A percentile compares a stretch with the other conserved stretches of the same genome.
These are phyloP conservation scores for Mastacembelus armatus DNA, from an alignment of 2,797 vertebrate species.

Conservation along the genomic window DNA sequence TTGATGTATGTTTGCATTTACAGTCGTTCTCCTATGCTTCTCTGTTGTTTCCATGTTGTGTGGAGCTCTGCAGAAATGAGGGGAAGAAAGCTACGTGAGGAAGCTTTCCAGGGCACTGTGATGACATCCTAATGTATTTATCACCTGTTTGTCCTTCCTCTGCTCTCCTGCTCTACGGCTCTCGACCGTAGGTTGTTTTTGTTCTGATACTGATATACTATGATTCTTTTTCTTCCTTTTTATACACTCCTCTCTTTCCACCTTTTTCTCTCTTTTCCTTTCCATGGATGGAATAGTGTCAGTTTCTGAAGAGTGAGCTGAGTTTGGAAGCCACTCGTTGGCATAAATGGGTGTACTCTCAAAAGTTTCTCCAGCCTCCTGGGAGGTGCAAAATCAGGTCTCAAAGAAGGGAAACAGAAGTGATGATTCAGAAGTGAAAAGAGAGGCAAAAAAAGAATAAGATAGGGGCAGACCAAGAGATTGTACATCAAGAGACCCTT, in stretches of 20 bases:
- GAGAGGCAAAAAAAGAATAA: constrained; percentile 35
- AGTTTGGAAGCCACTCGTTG: constrained; percentile 49
- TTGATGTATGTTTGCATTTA: constrained; percentile 37
- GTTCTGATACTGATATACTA: constrained; percentile 13
- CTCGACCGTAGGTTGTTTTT: constrained; percentile 17
- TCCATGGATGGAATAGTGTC: constrained; percentile 21
- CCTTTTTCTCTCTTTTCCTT: constrained; percentile 17
- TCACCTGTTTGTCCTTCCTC: constrained; percentile 63
- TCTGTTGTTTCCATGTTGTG: constrained; percentile 44
- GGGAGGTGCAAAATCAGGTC: constrained; percentile 38
- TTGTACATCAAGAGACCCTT: constrained; percentile 59
- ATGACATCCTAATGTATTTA: constrained; percentile 56
- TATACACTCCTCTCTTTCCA: constrained; percentile 9
- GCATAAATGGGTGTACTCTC: constrained; percentile 56
- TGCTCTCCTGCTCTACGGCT: constrained; percentile 41
- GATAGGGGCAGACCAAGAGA: constrained; percentile 29
- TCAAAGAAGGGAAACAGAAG: constrained; percentile 28
- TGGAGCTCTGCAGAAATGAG: constrained; percentile 51
- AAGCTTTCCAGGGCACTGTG: constrained; percentile 45
- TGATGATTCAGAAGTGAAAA: constrained; percentile 24
- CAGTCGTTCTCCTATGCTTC: not conserved
- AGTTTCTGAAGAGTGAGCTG: constrained; percentile 40
- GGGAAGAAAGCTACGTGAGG: constrained; percentile 44
- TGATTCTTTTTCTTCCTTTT: not conserved
- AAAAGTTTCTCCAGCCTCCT: constrained; percentile 53